A percentile compares a stretch with the other conserved stretches of the same genome.
phyloP scores from a whole-genome alignment of 2,888 invertebrate genomes.

The Euplexia lucipara region DNA sequence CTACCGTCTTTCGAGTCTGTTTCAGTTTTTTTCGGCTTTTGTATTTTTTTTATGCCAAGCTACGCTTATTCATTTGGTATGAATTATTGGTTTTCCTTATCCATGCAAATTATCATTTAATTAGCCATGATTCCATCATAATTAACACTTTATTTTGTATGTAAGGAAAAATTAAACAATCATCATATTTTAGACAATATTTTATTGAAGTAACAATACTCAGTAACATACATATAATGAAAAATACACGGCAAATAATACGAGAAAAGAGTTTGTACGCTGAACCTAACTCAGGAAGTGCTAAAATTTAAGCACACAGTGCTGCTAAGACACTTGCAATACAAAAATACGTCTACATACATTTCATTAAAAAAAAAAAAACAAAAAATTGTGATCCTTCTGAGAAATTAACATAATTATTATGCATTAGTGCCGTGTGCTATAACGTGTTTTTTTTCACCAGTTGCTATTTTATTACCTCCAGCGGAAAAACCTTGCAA shows the following conservation, averaged over 20 bases:
- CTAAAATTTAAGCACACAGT: constrained; percentile 61
- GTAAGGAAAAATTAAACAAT: constrained; percentile 39
- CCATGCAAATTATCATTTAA: neutral
- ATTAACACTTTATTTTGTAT: neutral
- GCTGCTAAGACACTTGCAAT: constrained; percentile 66
- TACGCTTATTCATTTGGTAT: no score
- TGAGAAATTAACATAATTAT: constrained; percentile 54
- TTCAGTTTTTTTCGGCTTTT: no score
- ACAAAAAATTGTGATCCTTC: constrained; percentile 66
- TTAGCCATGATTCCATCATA: neutral
- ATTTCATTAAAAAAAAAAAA: constrained; percentile 36
- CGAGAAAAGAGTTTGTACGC: constrained; percentile 69
- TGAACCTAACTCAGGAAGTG: constrained; percentile 67
- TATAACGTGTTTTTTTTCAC: constrained; percentile 4
- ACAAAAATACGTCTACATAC: constrained; percentile 54
- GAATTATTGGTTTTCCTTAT: neutral
- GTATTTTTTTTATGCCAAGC: no score
- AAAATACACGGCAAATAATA: constrained; percentile 76
- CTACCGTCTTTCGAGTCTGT: no score
- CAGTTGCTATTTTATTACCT: constrained; percentile 25
- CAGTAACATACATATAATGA: constrained; percentile 84
- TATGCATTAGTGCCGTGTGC: constrained; percentile 63
- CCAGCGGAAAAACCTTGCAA: constrained; percentile 45
- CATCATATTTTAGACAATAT: constrained; percentile 72
- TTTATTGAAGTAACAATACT: constrained; percentile 89